Percentiles rank a stretch among this genome's conserved stretches.
Evolutionary conservation across 37 sponge, comb jelly and placozoan genomes (phyloP).

Genomic region (Geodia barretti): DNA sequence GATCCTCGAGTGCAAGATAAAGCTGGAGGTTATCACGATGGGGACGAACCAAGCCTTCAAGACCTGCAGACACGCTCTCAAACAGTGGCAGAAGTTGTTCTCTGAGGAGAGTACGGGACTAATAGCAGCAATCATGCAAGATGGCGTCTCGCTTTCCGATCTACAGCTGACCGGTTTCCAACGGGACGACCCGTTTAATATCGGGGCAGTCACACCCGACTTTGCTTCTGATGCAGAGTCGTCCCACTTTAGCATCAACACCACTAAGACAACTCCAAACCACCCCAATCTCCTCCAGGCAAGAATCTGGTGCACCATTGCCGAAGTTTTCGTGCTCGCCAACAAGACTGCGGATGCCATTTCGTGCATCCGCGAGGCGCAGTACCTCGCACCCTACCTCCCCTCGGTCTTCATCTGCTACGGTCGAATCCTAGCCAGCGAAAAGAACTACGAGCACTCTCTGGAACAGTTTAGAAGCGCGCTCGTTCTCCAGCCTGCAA

Average conservation of each 20-base stretch:
- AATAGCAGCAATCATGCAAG: slow-evolving; percentile 44
- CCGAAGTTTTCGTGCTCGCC: slow-evolving; percentile 51
- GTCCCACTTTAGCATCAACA: slow-evolving; percentile 42
- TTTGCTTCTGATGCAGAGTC: slow-evolving; percentile 70
- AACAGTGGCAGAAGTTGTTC: slow-evolving; percentile 53
- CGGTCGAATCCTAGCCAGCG: slow-evolving; percentile 43
- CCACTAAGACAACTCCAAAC: slow-evolving; percentile 9
- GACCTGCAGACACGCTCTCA: slow-evolving; percentile 56
- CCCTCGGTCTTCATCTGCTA: slow-evolving; percentile 49
- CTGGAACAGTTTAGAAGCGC: slow-evolving; percentile 41
- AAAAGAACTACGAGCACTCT: slow-evolving; percentile 17
- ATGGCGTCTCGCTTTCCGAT: slow-evolving; percentile 49
- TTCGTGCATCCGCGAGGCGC: slow-evolving; percentile 60
- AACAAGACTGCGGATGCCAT: slow-evolving; percentile 32
- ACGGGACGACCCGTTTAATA: background rate
- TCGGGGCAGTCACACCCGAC: slow-evolving; percentile 32
- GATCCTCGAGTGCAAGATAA: slow-evolving; percentile 44
- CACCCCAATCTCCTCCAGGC: slow-evolving; percentile 37
- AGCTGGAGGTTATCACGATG: slow-evolving; percentile 28
- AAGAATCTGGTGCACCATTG: slow-evolving; percentile 66
- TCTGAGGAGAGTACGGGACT: slow-evolving; percentile 22
- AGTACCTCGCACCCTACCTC: slow-evolving; percentile 49
- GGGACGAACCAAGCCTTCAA: slow-evolving; percentile 40
- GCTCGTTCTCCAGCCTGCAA: slow-evolving; percentile 44
- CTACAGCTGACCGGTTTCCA: slow-evolving; percentile 16